Evolutionary conservation across 2,113 vertebrate genomes (phyloP).

Genomic region (Leucoraja erinaceus): DNA sequence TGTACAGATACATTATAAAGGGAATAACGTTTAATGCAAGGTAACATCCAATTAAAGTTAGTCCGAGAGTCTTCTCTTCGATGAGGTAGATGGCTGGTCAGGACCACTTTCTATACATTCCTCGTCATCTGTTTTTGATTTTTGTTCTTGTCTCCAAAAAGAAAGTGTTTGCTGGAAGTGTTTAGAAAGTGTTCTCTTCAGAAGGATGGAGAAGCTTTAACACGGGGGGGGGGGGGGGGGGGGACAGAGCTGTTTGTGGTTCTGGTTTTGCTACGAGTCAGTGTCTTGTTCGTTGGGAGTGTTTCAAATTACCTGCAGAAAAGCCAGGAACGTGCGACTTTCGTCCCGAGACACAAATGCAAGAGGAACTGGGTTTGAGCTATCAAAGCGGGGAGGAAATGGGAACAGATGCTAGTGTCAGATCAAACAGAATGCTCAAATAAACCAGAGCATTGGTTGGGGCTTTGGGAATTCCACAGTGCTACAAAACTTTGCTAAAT

Average conservation of each 20-base stretch:
- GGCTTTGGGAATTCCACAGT: conserved; percentile 38
- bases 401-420: conserved; percentile 47
- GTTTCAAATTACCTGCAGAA: conserved; percentile 48
- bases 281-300: conserved; percentile 46
- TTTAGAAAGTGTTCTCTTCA: conserved; percentile 43
- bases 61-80: too few relatives aligned
- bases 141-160: too few relatives aligned
- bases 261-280: conserved; percentile 38
- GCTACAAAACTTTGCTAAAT: background rate
- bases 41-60: too few relatives aligned
- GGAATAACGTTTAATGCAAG: too few relatives aligned
- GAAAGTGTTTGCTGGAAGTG: background rate
- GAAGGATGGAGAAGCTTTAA: conserved; percentile 45
- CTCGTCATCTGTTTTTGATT: background rate
- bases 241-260: conserved; percentile 43
- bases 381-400: conserved; percentile 43
- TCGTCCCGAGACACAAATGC: conserved; percentile 44
- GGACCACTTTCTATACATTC: background rate
- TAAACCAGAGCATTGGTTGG: conserved; percentile 41
- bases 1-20: too few relatives aligned
- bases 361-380: conserved; percentile 37
- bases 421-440: conserved; percentile 50
- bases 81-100: too few relatives aligned
- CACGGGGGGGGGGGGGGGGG: background rate
- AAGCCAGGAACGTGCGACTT: conserved; percentile 40